These are phyloP conservation scores for Tetramorium alpestre DNA, from an alignment of 1,140 invertebrate genomes.

Conservation along the genomic window DNA sequence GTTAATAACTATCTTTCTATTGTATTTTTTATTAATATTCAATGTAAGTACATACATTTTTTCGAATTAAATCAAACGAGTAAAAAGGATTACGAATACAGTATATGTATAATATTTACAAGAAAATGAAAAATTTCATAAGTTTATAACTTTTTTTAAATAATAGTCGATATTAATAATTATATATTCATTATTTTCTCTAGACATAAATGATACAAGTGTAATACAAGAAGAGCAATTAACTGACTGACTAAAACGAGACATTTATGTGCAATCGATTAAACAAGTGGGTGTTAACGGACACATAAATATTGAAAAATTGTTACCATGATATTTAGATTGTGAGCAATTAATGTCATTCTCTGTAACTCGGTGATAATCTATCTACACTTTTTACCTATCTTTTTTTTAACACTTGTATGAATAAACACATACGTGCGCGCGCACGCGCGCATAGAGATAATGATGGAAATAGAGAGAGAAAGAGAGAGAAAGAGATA, in stretches of 20 bases:
- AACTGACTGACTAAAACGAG: conserved; percentile 9
- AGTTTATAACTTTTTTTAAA: not conserved
- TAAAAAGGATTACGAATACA: not conserved
- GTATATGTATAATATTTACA: not conserved
- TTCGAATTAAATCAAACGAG: not conserved
- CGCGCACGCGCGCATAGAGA: not conserved
- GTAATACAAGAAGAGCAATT: not conserved
- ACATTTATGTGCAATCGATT: conserved; percentile 29
- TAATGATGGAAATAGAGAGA: not conserved
- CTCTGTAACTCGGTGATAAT: not conserved
- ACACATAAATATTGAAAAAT: conserved; percentile 2
- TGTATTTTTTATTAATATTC: no score
- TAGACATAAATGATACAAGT: conserved; percentile 27
- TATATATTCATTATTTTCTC: not conserved
- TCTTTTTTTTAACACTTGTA: not conserved
- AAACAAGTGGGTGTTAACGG: conserved; percentile 3
- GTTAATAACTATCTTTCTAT: no score
- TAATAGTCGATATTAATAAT: not conserved
- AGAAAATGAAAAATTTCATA: not conserved
- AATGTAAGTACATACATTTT: not conserved
- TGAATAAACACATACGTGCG: no score
- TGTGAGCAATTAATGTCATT: not conserved
- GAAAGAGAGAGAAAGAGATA: not conserved
- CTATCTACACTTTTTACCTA: not conserved
- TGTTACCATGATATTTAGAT: not conserved